Evolutionary conservation across 2,888 invertebrate species (phyloP).

Genomic region (Leptura quadrifasciata): DNA sequence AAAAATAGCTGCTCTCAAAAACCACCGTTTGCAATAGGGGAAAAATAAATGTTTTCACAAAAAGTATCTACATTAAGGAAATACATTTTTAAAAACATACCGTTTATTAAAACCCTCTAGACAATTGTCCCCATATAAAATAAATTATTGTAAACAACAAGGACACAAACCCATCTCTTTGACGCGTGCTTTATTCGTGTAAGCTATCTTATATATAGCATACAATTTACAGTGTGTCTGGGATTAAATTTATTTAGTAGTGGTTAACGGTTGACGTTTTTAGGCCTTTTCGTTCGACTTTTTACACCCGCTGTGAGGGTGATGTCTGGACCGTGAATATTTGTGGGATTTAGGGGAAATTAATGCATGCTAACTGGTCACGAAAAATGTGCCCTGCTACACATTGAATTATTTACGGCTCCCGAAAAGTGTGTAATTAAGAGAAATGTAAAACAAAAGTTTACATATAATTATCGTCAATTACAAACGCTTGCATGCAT

Average conservation of each 20-base stretch:
- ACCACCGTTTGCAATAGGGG: no score
- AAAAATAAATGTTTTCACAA: no score
- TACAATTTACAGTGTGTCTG: slow-evolving; percentile 30
- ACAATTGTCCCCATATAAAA: neutral
- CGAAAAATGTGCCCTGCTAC: slow-evolving; percentile 33
- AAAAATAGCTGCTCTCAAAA: no score
- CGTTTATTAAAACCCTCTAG: neutral
- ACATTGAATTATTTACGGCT: slow-evolving; percentile 15
- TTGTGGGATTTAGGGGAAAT: slow-evolving; percentile 54
- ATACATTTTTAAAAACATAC: no score
- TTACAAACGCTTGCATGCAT: neutral
- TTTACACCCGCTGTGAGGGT: slow-evolving; percentile 53
- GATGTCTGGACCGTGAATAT: slow-evolving; percentile 54
- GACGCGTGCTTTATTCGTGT: neutral
- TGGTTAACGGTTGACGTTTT: slow-evolving; percentile 51
- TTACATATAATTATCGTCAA: neutral
- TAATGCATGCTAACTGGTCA: slow-evolving; percentile 51
- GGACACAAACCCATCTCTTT: neutral
- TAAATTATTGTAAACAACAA: neutral
- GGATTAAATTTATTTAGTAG: slow-evolving; percentile 55
- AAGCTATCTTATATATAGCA: neutral
- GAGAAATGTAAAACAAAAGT: slow-evolving; percentile 8
- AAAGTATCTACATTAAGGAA: no score
- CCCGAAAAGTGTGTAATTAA: slow-evolving; percentile 5
- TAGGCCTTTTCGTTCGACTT: slow-evolving; percentile 51